Evolutionary conservation across 2,113 vertebrate genomes (phyloP), one percentile per base, ranked within the genome.

Genomic region (Cisticola juncidis): DNA sequence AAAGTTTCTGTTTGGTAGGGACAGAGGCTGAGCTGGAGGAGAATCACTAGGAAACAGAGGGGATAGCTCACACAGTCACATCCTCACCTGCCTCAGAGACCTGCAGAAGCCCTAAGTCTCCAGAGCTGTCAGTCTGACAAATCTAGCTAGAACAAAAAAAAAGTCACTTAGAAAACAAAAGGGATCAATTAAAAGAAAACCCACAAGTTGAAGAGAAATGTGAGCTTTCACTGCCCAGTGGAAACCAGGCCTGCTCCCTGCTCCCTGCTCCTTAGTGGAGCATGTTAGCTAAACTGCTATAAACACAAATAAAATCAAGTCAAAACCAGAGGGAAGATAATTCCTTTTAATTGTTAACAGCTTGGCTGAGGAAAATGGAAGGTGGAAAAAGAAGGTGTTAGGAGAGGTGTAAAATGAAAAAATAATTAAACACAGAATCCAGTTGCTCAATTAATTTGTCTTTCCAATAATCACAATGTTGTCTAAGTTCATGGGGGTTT

Each of bases 301-400:
- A 94, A 96, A 96, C 94, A 95, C 88, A 95, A 93, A 97, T 86
- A 92, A 94, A 95, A 95, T 85, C 72, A 96, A 95, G 78, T 95
- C 71, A 94, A 95, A 96, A 96, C 38, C 81, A 94, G 69, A 96
- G 90, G 81, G 86, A 89, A 93, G 88, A 90, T 86, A 92, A 95
- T 97, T 96, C 74, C 60, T 95, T 96, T 86, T 96, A 97, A 96
- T 96, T 95, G 76, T 95, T 93, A 95, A 95, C 78, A 95, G 78
- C 76, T 92, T 93, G 77, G 57, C 71, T 96, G 86, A 82, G 29
- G 31, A 79, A 48, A 85, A 91, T 28, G 33, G 24, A 94, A 91
- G 45, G 57, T 92, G n/a, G 57, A 13, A 90, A 94, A 96, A 68
- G 31, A 53, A 94, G n/a, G 58, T 88, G 64, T 82, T 88, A 56